phyloP scores from a whole-genome alignment of 2,797 vertebrate genomes.

The Epinephelus malabaricus region DNA sequence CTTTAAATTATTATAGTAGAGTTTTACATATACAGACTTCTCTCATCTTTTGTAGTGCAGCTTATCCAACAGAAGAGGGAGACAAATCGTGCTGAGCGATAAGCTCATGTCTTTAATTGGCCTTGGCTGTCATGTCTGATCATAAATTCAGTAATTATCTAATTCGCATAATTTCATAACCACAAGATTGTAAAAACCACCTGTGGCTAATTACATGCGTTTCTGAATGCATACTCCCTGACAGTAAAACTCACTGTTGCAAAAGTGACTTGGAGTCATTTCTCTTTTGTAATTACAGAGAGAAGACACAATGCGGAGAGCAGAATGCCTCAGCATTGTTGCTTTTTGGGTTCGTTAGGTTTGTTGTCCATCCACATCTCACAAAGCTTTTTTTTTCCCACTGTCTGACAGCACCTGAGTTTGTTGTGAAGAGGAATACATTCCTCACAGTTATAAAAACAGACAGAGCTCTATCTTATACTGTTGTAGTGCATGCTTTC shows the following conservation, averaged over 20 bases:
- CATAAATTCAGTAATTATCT: slow-evolving; percentile 44
- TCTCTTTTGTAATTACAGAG: neutral
- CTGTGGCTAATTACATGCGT: slow-evolving; percentile 29
- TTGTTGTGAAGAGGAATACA: slow-evolving; percentile 18
- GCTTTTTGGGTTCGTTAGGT: neutral
- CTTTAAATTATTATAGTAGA: neutral
- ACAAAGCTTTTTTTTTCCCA: too few species aligned
- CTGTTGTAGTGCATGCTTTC: neutral
- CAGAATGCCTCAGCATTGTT: neutral
- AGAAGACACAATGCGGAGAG: neutral
- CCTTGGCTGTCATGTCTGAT: slow-evolving; percentile 3
- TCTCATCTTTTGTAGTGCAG: neutral
- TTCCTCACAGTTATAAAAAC: slow-evolving; percentile 9
- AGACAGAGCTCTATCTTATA: slow-evolving; percentile 7
- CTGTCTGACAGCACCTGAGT: slow-evolving; percentile 3
- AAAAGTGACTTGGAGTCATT: slow-evolving; percentile 1
- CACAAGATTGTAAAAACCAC: slow-evolving; percentile 18
- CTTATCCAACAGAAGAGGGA: slow-evolving; percentile 77
- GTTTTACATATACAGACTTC: neutral
- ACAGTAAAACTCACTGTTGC: neutral
- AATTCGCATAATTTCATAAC: slow-evolving; percentile 18
- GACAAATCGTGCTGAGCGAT: slow-evolving; percentile 61
- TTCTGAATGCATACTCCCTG: neutral
- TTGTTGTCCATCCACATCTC: neutral
- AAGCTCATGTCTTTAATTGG: neutral